Evolutionary conservation across 2,888 invertebrate genomes (phyloP), one percentile per base, ranked within the genome.

Genomic region (Dryobotodes eremita): DNA sequence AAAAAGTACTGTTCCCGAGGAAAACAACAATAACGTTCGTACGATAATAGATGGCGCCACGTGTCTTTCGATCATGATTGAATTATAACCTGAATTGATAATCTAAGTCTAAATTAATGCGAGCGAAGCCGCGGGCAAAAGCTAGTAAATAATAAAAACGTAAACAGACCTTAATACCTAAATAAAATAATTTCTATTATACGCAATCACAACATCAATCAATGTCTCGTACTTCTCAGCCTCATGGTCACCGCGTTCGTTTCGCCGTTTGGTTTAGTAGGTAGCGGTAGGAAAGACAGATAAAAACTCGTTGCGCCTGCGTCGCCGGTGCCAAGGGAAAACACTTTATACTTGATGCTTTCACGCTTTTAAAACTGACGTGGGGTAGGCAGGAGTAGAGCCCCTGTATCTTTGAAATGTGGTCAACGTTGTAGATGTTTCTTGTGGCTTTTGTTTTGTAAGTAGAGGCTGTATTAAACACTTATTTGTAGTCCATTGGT

Each of bases 221-320:
- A 76, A 8, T 72, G 68, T 85, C 86, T 61, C 8, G 26, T 15
- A 59, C 1, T 62, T 4, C 36, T 8, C 46, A 31, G 69, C 26
- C 42, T 69, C 77, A 88, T 94, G 92, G 94, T 85, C 89, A 91
- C 91, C 80, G 20, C 75, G 88, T 65, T 82, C 91, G 94, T 94
- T 92, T 94, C 94, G 94, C 93, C 91, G 90, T 85, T 91, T 94
- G 95, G 93, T 92, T 95, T 94, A 93, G 92, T 94, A 94, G 94
- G 93, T 92, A 94, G 92, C 91, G 87, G 93, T 93, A 94, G 92
- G 92, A 92, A 88, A 94, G 92, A 91, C 89, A 80, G 84, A 93
- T 92, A 95, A 95, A 95, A 95, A 94, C 91, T 83, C 77, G 79
- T 66, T 80, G 84, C 89, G 80, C 42, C 72, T 57, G 79, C 85